Percentiles rank a stretch among this genome's conserved stretches.
phyloP scores from a whole-genome alignment of 2,113 vertebrate species.

The Rhinichthys klamathensis region DNA sequence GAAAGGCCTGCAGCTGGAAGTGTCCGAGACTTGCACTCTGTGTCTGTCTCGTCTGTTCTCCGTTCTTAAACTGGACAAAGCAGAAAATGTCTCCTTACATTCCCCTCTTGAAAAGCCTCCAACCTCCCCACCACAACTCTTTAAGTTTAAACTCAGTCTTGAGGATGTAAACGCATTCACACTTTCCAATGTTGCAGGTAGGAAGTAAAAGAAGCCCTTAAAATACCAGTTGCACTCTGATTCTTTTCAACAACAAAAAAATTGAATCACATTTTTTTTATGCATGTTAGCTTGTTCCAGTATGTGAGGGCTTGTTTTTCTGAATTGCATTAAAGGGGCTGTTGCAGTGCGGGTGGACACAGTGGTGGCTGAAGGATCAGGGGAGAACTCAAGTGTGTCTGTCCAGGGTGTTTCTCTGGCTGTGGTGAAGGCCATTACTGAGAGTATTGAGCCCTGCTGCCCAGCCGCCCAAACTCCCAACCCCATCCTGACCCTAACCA shows the following conservation, averaged over 20 bases:
- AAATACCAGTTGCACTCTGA: neutral
- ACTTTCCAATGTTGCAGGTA: constrained; percentile 87
- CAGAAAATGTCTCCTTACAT: constrained; percentile 29
- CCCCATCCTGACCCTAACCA: constrained; percentile 79
- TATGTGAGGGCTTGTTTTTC: neutral
- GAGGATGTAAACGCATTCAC: constrained; percentile 92
- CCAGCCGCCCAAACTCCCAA: constrained; percentile 79
- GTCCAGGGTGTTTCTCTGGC: constrained; percentile 85
- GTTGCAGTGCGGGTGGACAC: constrained; percentile 86
- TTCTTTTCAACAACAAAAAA: neutral
- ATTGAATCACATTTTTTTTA: neutral
- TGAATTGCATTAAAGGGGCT: constrained; percentile 78
- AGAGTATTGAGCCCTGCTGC: constrained; percentile 89
- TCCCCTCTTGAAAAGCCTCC: constrained; percentile 48
- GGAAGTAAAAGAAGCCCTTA: constrained; percentile 1
- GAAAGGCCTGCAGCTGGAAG: constrained; percentile 89
- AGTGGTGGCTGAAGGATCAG: constrained; percentile 78
- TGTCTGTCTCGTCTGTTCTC: constrained; percentile 89
- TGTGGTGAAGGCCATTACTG: constrained; percentile 82
- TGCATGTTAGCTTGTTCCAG: neutral
- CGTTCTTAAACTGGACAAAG: constrained; percentile 66
- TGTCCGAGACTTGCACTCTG: constrained; percentile 88
- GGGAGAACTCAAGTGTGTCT: constrained; percentile 81
- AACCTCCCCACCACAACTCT: constrained; percentile 71
- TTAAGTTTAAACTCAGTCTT: constrained; percentile 88